Percentiles rank a stretch among this genome's conserved stretches.
phyloP scores from a whole-genome alignment of 37 sponge, comb jelly and placozoan species.

The Halisarca cf. caerulea region DNA sequence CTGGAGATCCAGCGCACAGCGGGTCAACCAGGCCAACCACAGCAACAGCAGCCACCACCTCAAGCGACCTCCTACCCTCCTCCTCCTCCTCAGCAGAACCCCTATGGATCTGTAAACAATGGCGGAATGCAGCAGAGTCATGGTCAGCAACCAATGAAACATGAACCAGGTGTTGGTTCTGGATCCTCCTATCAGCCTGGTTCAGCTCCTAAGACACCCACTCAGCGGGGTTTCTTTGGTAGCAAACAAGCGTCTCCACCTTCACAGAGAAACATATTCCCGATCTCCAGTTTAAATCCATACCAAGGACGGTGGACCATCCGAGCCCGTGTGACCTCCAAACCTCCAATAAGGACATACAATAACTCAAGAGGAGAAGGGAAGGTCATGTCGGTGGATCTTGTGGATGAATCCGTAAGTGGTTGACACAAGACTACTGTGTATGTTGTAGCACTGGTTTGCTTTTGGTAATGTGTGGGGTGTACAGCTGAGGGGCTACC shows the following conservation, averaged over 20 bases:
- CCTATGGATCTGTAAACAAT: not conserved
- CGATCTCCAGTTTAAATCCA: constrained; percentile 83
- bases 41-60: not conserved
- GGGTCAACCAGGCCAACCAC: constrained; percentile 5
- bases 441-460: too few relatives aligned
- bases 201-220: not conserved
- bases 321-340: constrained; percentile 76
- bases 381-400: constrained; percentile 75
- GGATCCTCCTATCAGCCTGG: not conserved
- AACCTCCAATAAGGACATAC: constrained; percentile 80
- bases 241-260: constrained; percentile 7
- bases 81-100: not conserved
- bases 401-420: constrained; percentile 86
- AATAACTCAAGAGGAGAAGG: constrained; percentile 93
- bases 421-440: not conserved
- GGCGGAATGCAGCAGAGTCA: not conserved
- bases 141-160: not conserved
- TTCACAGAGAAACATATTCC: constrained; percentile 44
- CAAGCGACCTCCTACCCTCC: not conserved
- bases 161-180: not conserved
- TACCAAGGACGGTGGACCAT: constrained; percentile 95
- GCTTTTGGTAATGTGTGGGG: too few relatives aligned
- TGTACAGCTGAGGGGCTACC: too few relatives aligned
- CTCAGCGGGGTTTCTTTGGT: not conserved
- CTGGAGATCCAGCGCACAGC: constrained; percentile 42